Evolutionary conservation across 2,888 invertebrate species (phyloP).

Genomic region (Drosophila paramelanica): DNA sequence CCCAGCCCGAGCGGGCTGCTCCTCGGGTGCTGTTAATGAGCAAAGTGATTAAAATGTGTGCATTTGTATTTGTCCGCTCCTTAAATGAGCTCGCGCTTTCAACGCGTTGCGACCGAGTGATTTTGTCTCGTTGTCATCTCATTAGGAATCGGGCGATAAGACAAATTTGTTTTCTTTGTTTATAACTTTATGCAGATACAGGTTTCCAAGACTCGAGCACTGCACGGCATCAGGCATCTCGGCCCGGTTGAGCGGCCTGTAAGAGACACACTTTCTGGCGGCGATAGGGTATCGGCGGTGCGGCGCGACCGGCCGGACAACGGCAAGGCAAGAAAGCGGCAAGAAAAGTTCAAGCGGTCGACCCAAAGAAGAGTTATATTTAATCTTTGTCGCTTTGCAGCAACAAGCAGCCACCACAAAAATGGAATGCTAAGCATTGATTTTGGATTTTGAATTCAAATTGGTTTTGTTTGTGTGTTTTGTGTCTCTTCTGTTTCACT

Average conservation of each 20-base stretch:
- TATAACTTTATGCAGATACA: slow-evolving; percentile 77
- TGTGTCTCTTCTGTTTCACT: background rate
- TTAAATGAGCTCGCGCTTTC: slow-evolving; percentile 82
- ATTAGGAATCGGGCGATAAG: slow-evolving; percentile 83
- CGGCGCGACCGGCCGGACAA: background rate
- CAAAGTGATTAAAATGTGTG: slow-evolving; percentile 82
- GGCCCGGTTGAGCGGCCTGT: background rate
- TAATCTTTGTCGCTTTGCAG: slow-evolving; percentile 78
- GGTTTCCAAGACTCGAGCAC: slow-evolving; percentile 49
- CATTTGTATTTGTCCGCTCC: slow-evolving; percentile 83
- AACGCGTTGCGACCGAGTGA: slow-evolving; percentile 72
- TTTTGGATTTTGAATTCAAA: slow-evolving; percentile 71
- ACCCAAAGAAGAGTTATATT: slow-evolving; percentile 66
- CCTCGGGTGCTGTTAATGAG: slow-evolving; percentile 71
- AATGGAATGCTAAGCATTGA: slow-evolving; percentile 73
- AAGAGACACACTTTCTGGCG: background rate
- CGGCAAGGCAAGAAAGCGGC: slow-evolving; percentile 1
- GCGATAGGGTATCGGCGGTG: slow-evolving; percentile 30
- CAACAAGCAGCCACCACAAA: slow-evolving; percentile 35
- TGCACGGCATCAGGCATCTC: slow-evolving; percentile 17
- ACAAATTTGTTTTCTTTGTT: slow-evolving; percentile 83
- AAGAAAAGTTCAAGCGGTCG: slow-evolving; percentile 34
- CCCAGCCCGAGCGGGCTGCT: background rate
- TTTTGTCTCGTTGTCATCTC: slow-evolving; percentile 83
- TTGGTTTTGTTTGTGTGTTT: slow-evolving; percentile 50